Percentiles rank a stretch among this genome's conserved stretches.
These are phyloP conservation scores for Regulus satrapa DNA, from an alignment of 2,113 vertebrate species.

Conservation along the genomic window DNA sequence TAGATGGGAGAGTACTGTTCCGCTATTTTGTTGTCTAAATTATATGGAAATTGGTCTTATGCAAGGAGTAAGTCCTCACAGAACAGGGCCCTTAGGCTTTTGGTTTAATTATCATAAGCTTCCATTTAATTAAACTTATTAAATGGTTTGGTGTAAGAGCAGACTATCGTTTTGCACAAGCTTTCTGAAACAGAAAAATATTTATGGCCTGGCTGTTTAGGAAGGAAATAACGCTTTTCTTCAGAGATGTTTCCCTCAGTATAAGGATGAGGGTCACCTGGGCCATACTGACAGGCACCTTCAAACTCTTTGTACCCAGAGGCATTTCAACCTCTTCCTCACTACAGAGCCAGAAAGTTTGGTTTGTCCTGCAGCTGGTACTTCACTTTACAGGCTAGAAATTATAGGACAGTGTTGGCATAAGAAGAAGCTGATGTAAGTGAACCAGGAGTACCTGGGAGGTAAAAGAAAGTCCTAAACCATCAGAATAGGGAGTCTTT, in stretches of 20 bases:
- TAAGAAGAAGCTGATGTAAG: background rate
- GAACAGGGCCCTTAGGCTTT: conserved; percentile 64
- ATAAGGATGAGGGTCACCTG: background rate
- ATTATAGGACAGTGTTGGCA: background rate
- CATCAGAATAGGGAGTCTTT: background rate
- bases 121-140: conserved; percentile 69
- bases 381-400: background rate
- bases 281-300: background rate
- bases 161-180: conserved; percentile 23
- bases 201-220: background rate
- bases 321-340: background rate
- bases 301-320: background rate
- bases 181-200: conserved; percentile 33
- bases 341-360: background rate
- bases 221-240: background rate
- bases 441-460: background rate
- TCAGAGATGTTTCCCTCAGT: background rate
- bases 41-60: conserved; percentile 68
- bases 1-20: conserved; percentile 48
- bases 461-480: background rate
- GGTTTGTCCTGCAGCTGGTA: background rate
- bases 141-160: conserved; percentile 58
- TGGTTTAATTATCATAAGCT: conserved; percentile 70
- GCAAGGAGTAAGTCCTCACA: conserved; percentile 63
- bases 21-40: conserved; percentile 67